Base-by-base conservation (phyloP, 2,888 invertebrate species). In the Cryptosula pallasiana region DNA sequence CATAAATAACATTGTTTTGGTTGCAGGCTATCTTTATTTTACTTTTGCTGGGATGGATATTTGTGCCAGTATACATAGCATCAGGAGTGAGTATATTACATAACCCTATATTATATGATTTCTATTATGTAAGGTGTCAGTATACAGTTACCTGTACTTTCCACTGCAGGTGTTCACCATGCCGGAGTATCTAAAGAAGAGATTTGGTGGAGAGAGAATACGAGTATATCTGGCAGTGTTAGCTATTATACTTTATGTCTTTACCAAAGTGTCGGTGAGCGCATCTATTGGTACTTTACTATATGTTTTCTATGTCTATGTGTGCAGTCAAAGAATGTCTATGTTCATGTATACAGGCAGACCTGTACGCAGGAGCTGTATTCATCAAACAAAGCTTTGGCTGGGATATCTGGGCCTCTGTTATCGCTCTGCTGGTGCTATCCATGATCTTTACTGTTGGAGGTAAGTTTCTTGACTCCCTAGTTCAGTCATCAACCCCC, bases 21-120 rank as follows among this genome's bases (percentile, higher is more conserved):
- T 57, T 78, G 54, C 78, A 87, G 87, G 87, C 87, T 2, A 84
- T 86, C 70, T 87, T 86, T 77, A 82, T 86, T 55, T 76, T 87
- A 70, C 81, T 87, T 77, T 75, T 87, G n/a, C 81, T 87, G 1
- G 87, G 87, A 58, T 87, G 87, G 87, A 76, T 86, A 35, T 87
- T 87, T 76, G 85, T 87, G n/a, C 87, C 87, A 0, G 87, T 88
- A 1, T 88, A 88, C 78, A 85, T 87, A 74, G 82, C 87, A 1
- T 80, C 84, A 70, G 85, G 84, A 73, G 86, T 85, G 77, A 79
- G 81, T 79, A 29, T 9, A 20, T 45, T 45, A 45, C 45, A 5
- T 45, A 45, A 45, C n/a, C n/a, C n/a, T n/a, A n/a, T n/a, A n/a
- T n/a, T n/a, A n/a, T n/a, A n/a, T n/a, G n/a, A n/a, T n/a, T n/a